phyloP scores from a whole-genome alignment of 1,140 invertebrate genomes.

The Parasteatoda tepidariorum region DNA sequence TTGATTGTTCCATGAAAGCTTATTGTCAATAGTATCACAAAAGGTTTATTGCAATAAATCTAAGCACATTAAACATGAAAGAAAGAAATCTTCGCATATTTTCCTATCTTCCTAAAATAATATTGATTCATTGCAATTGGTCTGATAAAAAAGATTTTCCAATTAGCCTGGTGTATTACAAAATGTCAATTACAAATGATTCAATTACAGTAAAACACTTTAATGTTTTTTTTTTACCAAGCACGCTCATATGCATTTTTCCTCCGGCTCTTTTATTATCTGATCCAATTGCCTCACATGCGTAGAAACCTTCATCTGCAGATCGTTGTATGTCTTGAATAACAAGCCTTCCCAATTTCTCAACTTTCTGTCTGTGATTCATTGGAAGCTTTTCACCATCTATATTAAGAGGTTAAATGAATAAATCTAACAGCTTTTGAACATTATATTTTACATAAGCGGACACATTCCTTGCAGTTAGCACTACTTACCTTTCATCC shows the following conservation, averaged over 20 bases:
- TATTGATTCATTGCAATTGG: too few species aligned
- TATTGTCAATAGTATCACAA: too few species aligned
- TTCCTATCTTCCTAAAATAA: too few species aligned
- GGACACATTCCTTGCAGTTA: neutral
- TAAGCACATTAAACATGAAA: too few species aligned
- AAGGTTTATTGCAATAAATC: too few species aligned
- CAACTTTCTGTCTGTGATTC: conserved; percentile 83
- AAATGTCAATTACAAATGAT: too few species aligned
- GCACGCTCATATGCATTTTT: conserved; percentile 44
- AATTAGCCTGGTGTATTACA: too few species aligned
- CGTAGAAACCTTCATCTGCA: conserved; percentile 84
- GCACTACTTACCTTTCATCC: conserved; percentile 73
- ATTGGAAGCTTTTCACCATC: conserved; percentile 74
- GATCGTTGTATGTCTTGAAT: conserved; percentile 81
- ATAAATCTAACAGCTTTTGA: neutral
- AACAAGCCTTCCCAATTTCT: conserved; percentile 77
- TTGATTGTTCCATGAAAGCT: too few species aligned
- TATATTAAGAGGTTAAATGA: neutral
- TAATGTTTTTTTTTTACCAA: too few species aligned
- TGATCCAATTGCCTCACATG: conserved; percentile 76
- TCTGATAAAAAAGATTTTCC: too few species aligned
- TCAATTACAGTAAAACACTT: too few species aligned
- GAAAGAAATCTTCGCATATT: too few species aligned
- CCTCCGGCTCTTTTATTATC: conserved; percentile 43
- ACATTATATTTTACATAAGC: neutral